Percentiles rank a stretch among this genome's conserved stretches.
These are phyloP conservation scores for Bombus picipes DNA, from an alignment of 1,140 invertebrate species.

Conservation along the genomic window DNA sequence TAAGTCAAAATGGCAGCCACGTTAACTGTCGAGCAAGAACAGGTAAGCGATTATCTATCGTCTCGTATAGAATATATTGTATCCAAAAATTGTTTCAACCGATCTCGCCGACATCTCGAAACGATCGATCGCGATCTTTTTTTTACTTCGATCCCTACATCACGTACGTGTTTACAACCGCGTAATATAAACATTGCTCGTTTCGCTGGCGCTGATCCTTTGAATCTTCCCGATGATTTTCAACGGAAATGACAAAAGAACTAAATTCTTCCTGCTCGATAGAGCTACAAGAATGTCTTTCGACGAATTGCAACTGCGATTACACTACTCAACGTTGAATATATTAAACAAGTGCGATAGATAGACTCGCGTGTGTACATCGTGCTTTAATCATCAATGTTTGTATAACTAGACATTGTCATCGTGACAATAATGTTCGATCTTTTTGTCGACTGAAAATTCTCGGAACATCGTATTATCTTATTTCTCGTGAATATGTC, in stretches of 20 bases:
- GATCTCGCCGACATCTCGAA: neutral
- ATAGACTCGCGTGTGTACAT: neutral
- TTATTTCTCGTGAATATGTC: neutral
- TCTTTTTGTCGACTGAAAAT: neutral
- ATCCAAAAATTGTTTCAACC: neutral
- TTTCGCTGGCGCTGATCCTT: neutral
- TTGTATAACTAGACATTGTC: slow-evolving; percentile 18
- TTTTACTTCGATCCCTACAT: slow-evolving; percentile 11
- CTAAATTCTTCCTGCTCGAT: neutral
- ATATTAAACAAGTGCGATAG: neutral
- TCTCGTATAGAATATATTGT: neutral
- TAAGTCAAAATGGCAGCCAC: slow-evolving; percentile 85
- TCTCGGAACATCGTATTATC: neutral
- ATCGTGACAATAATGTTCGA: neutral
- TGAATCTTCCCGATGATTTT: slow-evolving; percentile 7
- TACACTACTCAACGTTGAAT: neutral
- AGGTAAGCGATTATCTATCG: slow-evolving; percentile 83
- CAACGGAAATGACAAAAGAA: neutral
- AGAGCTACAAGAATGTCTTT: too few relatives aligned
- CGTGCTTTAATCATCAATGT: slow-evolving; percentile 19
- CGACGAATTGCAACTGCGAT: neutral
- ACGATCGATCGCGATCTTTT: slow-evolving; percentile 34
- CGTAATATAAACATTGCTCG: slow-evolving; percentile 11
- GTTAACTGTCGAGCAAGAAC: slow-evolving; percentile 87
- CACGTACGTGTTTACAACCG: slow-evolving; percentile 19